phyloP scores from a whole-genome alignment of 1,140 invertebrate species.

The Apis mellifera region Amel_HAv3.1 CM009933.2:13069501-13070000 shows the following conservation, averaged over 20 bases:
- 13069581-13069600: constrained; percentile 98
- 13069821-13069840: constrained; percentile 77
- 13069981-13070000: constrained; percentile 79
- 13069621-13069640: constrained; percentile 82
- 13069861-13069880: constrained; percentile 61
- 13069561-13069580: constrained; percentile 98
- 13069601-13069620: constrained; percentile 98
- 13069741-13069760: constrained; percentile 73
- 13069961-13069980: constrained; percentile 76
- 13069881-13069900: constrained; percentile 70
- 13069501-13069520: neutral
- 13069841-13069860: constrained; percentile 74
- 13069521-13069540: constrained; percentile 70
- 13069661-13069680: constrained; percentile 72
- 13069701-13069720: neutral
- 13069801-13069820: constrained; percentile 78
- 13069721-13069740: neutral
- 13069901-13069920: constrained; percentile 74
- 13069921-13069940: constrained; percentile 75
- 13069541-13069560: constrained; percentile 99
- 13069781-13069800: constrained; percentile 77
- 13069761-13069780: constrained; percentile 79
- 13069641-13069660: constrained; percentile 82
- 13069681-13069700: neutral
- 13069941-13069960: constrained; percentile 72